Evolutionary conservation across 2,797 vertebrate species (phyloP).

Genomic region (Salarias fasciatus): DNA sequence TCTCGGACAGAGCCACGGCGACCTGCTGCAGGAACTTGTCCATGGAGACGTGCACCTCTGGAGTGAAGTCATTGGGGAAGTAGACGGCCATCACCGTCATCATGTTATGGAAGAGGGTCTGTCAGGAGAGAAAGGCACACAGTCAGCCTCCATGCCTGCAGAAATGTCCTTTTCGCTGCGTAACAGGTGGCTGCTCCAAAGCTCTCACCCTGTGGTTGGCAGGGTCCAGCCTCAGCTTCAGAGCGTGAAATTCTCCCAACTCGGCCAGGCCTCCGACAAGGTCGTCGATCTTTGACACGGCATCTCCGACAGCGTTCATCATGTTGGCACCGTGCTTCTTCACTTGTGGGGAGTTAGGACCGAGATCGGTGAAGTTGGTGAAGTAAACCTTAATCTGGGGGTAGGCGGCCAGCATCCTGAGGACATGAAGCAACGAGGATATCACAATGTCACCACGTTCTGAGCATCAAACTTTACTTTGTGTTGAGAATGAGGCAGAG

Average conservation of each 20-base stretch:
- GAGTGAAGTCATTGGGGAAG: conserved; percentile 75
- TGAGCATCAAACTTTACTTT: no score
- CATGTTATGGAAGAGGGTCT: conserved; percentile 84
- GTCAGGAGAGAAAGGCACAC: no score
- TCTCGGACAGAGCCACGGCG: conserved; percentile 80
- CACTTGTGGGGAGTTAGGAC: conserved; percentile 64
- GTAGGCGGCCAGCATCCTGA: conserved; percentile 75
- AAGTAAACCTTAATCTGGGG: conserved; percentile 77
- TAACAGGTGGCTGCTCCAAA: no score
- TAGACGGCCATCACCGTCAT: conserved; percentile 76
- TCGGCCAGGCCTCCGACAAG: conserved; percentile 58
- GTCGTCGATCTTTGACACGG: conserved; percentile 74
- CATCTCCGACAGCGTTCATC: conserved; percentile 64
- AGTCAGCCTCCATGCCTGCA: no score
- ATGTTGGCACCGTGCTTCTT: conserved; percentile 75
- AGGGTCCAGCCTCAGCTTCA: conserved; percentile 79
- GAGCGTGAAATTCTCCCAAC: conserved; percentile 81
- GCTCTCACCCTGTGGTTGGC: conserved; percentile 84
- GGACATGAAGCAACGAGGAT: background rate
- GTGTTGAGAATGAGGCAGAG: no score
- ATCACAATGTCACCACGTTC: background rate
- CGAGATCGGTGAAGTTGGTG: conserved; percentile 60
- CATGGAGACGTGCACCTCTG: conserved; percentile 77
- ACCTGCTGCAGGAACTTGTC: conserved; percentile 86
- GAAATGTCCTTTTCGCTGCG: no score